Base-by-base conservation (phyloP, 2,888 invertebrate genomes). In the Apodemia zela region DNA sequence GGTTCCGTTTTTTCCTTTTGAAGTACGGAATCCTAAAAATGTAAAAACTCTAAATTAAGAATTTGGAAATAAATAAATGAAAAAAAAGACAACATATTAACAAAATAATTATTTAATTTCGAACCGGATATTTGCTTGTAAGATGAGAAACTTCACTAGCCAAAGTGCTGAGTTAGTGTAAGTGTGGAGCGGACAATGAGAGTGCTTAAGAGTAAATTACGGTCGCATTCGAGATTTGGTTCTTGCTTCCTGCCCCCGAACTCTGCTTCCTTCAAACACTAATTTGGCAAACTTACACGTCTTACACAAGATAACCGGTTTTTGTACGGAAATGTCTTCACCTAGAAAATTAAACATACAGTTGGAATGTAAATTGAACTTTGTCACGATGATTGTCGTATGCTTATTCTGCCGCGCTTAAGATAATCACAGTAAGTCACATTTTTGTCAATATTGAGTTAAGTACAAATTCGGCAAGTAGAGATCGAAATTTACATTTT, bases 121-220 rank as follows among this genome's bases (percentile, higher is more conserved):
- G n/a, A 59, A 33, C 35, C 21, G 49, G 57, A 49, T 61, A 65
- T 59, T 59, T 59, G 61, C 49, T 49, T 49, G 54, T 54, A 65
- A 65, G 65, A 68, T 65, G 60, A 63, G 61, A 60, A 63, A 63
- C 65, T 67, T 64, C 42, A 60, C 61, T 42, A 63, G 61, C 63
- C 60, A 63, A 66, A 66, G 65, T 67, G 69, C 69, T 66, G 70
- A 68, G 60, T 68, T 60, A 54, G 63, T 63, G 33, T 64, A 67
- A 68, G 64, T 62, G 64, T 66, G 66, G 64, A 64, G 64, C 69
- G 70, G 65, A 71, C 70, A 71, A 69, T 68, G 69, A 67, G 65
- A 69, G 68, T 68, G 68, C 68, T 70, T 70, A 68, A 69, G 69
- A 66, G 67, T 70, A 67, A 71, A 70, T 69, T 68, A 71, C 68